Base-by-base conservation (phyloP, 2,888 invertebrate species). In the Paralinhomoeus sp. region DNA sequence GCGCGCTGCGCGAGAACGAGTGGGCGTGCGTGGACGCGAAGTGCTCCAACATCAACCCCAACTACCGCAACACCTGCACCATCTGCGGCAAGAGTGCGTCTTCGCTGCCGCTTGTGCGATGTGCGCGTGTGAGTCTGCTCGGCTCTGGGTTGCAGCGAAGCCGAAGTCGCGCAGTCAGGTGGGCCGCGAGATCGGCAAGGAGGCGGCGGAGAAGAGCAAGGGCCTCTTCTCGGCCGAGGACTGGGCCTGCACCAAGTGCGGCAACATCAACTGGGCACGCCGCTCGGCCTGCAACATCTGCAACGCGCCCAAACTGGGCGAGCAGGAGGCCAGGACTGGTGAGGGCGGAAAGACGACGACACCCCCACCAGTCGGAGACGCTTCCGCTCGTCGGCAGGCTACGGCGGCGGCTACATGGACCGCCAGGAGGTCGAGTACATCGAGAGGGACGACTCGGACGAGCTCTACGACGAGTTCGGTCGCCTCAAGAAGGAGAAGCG, bases 261-360 rank as follows among this genome's bases (percentile, higher is more conserved):
- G 91, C n/a, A 97, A 97, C 67, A 93, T 97, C 15, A 97, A 97
- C 66, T 89, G 89, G 97, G 91, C 93, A 23, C 72, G 89, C 50
- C 72, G 97, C 44, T 78, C 78, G 59, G 82, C 81, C 44, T 97
- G 97, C 67, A 97, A 97, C 66, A 83, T 97, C 71, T 97, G 97
- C 66, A 93, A 91, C 69, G 84, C 91, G 3, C 89, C 93, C 1
- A 91, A 91, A 67, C 83, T 84, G 64, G 84, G 83, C 20, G 87
- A 89, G 67, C 78, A 84, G 47, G 77, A 83, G 63, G 77, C 77
- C 57, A 68, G 80, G 50, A 71, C 71, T 42, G 70, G 67, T 57
- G 37, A 37, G 24, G 2, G 27, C 5, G 27, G 27, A n/a, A n/a
- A n/a, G n/a, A n/a, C n/a, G n/a, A n/a, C n/a, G n/a, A n/a, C n/a